A percentile compares a stretch with the other conserved stretches of the same genome.
Conservation (phyloP, 2,113 vertebrate genomes). For the Amphilophus citrinellus region DNA sequence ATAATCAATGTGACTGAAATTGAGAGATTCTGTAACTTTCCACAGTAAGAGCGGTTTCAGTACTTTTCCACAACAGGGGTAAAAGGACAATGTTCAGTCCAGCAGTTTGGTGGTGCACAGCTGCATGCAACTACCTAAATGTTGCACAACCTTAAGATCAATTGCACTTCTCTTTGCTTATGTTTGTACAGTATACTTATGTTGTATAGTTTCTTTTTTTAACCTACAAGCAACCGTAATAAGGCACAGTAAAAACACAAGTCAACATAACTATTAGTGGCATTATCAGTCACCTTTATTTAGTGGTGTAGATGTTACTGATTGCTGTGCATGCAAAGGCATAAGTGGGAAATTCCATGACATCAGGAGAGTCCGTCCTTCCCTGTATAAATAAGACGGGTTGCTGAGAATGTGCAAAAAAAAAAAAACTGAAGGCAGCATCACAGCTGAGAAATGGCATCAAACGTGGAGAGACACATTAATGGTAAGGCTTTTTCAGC, state of each 20-base stretch:
- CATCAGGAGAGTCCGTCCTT: constrained; percentile 35
- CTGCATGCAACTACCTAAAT: not conserved
- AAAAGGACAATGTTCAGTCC: constrained; percentile 34
- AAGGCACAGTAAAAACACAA: not conserved
- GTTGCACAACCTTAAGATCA: constrained; percentile 18
- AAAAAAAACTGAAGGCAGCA: not conserved
- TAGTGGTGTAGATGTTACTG: constrained; percentile 1
- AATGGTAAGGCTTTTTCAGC: constrained; percentile 24
- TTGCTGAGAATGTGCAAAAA: not conserved
- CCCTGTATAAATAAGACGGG: constrained; percentile 15
- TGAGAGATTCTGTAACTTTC: constrained; percentile 30
- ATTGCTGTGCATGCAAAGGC: not conserved
- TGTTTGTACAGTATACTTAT: not conserved
- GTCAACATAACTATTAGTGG: not conserved
- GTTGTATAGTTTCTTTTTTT: not conserved
- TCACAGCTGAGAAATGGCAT: not conserved
- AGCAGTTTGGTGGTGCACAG: not conserved
- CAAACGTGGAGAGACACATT: constrained; percentile 11
- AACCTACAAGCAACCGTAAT: not conserved
- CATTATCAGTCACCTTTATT: not conserved
- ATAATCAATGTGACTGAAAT: not conserved
- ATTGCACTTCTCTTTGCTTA: not conserved
- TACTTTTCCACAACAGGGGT: constrained; percentile 30
- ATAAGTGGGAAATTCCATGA: constrained; percentile 45
- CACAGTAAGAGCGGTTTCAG: constrained; percentile 9